A percentile compares a stretch with the other conserved stretches of the same genome.
Conservation (phyloP, 1,140 invertebrate species). For the Pseudobourletiella spinata region DNA sequence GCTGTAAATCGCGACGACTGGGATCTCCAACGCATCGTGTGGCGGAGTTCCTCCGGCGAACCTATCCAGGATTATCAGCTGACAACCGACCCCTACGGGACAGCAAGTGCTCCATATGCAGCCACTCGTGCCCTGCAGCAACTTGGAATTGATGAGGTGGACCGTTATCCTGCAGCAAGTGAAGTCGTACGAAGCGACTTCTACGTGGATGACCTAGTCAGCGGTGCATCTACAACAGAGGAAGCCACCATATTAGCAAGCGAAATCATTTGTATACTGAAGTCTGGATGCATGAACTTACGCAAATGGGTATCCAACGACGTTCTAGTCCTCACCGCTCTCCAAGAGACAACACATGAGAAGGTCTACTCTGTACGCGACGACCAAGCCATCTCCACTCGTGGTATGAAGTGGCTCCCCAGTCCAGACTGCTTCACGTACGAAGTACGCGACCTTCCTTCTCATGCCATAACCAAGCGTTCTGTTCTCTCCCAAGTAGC, state of each 20-base stretch:
- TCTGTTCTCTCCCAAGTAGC: constrained; percentile 10
- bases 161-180: not conserved
- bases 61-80: constrained; percentile 32
- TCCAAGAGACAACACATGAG: not conserved
- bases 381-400: not conserved
- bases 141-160: constrained; percentile 31
- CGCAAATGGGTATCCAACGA: constrained; percentile 15
- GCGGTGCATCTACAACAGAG: too few relatives aligned
- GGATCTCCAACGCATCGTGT: constrained; percentile 41
- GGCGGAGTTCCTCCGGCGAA: constrained; percentile 35
- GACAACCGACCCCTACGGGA: constrained; percentile 40
- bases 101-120: constrained; percentile 37
- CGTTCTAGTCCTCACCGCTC: not conserved
- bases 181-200: not conserved
- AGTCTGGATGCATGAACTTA: too few relatives aligned
- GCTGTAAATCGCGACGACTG: not conserved
- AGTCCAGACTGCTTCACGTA: not conserved
- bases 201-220: constrained; percentile 5
- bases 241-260: constrained; percentile 22
- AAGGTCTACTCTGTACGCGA: not conserved
- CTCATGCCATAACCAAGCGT: constrained; percentile 23
- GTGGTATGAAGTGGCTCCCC: not conserved
- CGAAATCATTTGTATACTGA: constrained; percentile 36
- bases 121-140: constrained; percentile 37
- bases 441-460: constrained; percentile 26